These are phyloP conservation scores for Sinotaia quadrata DNA, from an alignment of 2,888 invertebrate species.

Conservation along the genomic window DNA sequence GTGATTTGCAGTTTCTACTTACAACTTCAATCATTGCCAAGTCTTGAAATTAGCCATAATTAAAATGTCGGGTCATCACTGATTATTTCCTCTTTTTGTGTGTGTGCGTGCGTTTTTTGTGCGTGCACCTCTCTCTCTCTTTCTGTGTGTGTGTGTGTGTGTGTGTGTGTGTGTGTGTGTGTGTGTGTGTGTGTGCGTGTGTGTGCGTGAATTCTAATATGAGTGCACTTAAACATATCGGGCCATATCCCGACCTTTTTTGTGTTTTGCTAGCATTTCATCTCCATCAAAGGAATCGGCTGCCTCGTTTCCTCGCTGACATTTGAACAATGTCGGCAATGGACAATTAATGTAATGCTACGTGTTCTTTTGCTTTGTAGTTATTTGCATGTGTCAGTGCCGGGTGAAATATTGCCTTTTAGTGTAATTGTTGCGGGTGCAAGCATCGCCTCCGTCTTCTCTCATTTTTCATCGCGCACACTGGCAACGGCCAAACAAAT, in stretches of 20 bases:
- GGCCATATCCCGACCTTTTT: constrained; percentile 14
- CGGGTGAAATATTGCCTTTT: constrained; percentile 25
- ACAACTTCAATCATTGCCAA: no score
- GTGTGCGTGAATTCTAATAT: no score
- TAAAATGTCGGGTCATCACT: no score
- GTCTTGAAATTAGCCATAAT: no score
- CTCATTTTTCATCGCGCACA: constrained; percentile 21
- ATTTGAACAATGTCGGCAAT: constrained; percentile 23
- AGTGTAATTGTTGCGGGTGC: constrained; percentile 22
- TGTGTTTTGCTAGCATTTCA: constrained; percentile 13
- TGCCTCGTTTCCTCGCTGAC: constrained; percentile 13
- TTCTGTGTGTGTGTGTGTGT: constrained; percentile 9
- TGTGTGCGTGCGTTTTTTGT: no score
- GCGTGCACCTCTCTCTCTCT: background rate
- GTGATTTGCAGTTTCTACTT: no score
- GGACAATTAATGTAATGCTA: constrained; percentile 27
- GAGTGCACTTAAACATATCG: no score
- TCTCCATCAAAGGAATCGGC: constrained; percentile 16
- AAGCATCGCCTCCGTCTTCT: constrained; percentile 1
- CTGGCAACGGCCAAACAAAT: no score
- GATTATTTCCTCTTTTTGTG: no score
- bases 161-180: constrained; percentile 4
- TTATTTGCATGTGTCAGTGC: constrained; percentile 17
- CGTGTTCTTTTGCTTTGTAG: constrained; percentile 19
- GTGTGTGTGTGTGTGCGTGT: constrained; percentile 5